A percentile compares a stretch with the other conserved stretches of the same genome.
Evolutionary conservation across 2,888 invertebrate genomes (phyloP).

Genomic region (Conistra vaccinii): DNA sequence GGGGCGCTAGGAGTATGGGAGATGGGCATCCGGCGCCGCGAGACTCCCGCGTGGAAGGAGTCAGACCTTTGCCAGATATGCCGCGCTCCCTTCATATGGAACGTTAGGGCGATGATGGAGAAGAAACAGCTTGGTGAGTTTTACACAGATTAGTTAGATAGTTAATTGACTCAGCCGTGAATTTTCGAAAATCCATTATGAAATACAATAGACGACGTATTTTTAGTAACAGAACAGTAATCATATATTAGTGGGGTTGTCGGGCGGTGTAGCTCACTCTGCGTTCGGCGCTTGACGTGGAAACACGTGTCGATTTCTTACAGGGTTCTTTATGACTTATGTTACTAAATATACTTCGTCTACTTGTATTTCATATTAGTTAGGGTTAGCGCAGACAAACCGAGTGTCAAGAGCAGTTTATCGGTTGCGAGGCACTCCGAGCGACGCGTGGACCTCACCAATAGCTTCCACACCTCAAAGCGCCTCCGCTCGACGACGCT

Average conservation of each 20-base stretch:
- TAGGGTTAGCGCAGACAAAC: neutral
- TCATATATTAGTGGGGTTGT: too few species aligned
- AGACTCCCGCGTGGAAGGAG: conserved; percentile 99
- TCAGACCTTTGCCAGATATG: conserved; percentile 98
- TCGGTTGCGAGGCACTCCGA: neutral
- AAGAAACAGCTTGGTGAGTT: conserved; percentile 94
- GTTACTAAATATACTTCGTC: too few species aligned
- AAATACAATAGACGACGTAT: too few species aligned
- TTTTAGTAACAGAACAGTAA: too few species aligned
- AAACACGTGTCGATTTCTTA: too few species aligned
- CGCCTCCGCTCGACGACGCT: neutral
- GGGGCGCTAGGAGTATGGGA: conserved; percentile 98
- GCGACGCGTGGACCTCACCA: neutral
- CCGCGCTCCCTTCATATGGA: conserved; percentile 99
- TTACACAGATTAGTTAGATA: neutral
- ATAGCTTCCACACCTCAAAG: neutral
- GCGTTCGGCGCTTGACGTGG: too few species aligned
- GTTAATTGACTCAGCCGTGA: too few species aligned
- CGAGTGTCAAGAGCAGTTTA: neutral
- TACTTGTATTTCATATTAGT: too few species aligned
- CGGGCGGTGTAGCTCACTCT: too few species aligned
- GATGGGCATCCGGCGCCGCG: conserved; percentile 96
- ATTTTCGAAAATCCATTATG: too few species aligned
- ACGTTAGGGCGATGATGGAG: conserved; percentile 99
- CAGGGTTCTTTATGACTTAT: too few species aligned